phyloP scores from a whole-genome alignment of 2,113 vertebrate species.

The Neopipo cinnamomea region DNA sequence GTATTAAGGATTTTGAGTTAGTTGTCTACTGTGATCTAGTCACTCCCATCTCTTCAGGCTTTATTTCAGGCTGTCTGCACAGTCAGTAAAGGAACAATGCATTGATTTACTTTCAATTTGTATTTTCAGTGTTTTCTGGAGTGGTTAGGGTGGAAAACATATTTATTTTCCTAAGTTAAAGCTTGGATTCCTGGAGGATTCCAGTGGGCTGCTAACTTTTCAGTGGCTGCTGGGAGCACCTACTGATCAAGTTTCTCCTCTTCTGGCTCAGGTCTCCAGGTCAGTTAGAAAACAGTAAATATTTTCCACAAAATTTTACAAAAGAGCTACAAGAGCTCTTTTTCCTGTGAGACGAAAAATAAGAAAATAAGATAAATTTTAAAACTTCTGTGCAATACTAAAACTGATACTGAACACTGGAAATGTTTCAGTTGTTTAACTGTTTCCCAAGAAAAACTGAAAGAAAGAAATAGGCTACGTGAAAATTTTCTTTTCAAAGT shows the following conservation, averaged over 20 bases:
- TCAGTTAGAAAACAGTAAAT: background rate
- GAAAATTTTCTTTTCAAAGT: background rate
- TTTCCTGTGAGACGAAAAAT: background rate
- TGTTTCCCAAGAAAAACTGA: background rate
- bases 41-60: background rate
- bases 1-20: background rate
- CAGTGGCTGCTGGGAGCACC: conserved; percentile 27
- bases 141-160: background rate
- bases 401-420: background rate
- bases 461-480: background rate
- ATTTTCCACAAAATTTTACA: background rate
- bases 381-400: background rate
- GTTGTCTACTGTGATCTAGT: background rate
- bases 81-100: background rate
- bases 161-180: conserved; percentile 26
- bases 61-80: conserved; percentile 5
- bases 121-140: conserved; percentile 10
- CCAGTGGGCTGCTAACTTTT: conserved; percentile 12
- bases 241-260: conserved; percentile 7
- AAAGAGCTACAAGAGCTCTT: background rate
- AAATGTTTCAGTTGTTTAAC: background rate
- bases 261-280: background rate
- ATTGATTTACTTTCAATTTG: background rate
- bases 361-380: background rate
- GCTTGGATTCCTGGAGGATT: conserved; percentile 5